A percentile compares a stretch with the other conserved stretches of the same genome.
Conservation (phyloP, 2,113 vertebrate genomes). For the Anolis sagrei region DNA sequence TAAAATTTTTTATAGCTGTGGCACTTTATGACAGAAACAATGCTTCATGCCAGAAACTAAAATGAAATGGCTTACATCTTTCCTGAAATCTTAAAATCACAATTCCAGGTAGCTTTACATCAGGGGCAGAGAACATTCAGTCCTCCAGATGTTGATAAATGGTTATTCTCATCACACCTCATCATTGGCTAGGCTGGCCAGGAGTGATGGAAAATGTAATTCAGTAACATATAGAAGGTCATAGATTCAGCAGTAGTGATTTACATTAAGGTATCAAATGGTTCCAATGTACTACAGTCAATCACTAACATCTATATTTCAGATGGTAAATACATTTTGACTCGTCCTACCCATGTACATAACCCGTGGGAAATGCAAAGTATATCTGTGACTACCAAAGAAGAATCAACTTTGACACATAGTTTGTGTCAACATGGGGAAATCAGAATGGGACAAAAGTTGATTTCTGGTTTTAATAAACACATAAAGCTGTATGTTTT, state of each 20-base stretch:
- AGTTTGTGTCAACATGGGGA: too few species aligned
- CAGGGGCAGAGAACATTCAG: not conserved
- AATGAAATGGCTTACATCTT: constrained; percentile 30
- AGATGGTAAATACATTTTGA: not conserved
- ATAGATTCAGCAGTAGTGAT: too few species aligned
- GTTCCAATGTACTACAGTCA: constrained; percentile 10
- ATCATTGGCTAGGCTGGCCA: too few species aligned
- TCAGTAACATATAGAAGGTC: too few species aligned
- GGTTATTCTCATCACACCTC: too few species aligned
- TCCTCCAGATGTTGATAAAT: too few species aligned
- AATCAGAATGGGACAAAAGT: too few species aligned
- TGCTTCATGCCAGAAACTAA: constrained; percentile 5
- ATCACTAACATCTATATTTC: fast-evolving
- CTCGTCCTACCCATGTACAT: not conserved
- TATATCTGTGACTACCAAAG: not conserved
- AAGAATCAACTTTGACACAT: too few species aligned
- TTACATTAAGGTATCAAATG: constrained; percentile 16
- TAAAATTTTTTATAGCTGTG: constrained; percentile 31
- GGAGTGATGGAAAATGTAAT: too few species aligned
- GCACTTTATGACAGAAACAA: not conserved
- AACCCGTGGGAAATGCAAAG: not conserved
- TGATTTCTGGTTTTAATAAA: too few species aligned
- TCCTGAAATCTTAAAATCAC: constrained; percentile 22
- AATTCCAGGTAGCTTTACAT: constrained; percentile 13
- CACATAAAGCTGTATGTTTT: too few species aligned